Percentiles rank a stretch among this genome's conserved stretches.
These are phyloP conservation scores for Numenius arquata DNA, from an alignment of 2,113 vertebrate species.

Conservation along the genomic window DNA sequence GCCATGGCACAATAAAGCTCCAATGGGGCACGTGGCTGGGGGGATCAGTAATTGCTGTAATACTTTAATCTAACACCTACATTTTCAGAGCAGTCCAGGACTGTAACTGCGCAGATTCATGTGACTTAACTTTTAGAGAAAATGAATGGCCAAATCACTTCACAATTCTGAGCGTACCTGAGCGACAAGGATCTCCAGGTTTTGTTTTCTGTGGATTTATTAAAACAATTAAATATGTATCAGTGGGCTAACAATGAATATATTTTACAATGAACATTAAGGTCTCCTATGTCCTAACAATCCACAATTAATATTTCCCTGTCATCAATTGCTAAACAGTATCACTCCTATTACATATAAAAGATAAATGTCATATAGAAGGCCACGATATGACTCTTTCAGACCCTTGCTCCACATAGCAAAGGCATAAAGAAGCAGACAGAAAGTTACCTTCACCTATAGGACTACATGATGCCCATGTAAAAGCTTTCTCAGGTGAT, in stretches of 20 bases:
- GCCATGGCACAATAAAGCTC: not conserved
- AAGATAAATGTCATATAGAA: not conserved
- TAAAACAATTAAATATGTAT: not conserved
- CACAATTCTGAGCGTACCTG: not conserved
- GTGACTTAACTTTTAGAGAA: not conserved
- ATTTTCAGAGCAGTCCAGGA: not conserved
- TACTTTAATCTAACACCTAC: not conserved
- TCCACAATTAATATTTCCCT: not conserved
- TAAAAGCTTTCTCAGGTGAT: not conserved
- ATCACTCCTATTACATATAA: not conserved
- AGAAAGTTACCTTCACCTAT: not conserved
- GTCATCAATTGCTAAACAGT: not conserved
- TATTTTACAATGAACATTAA: not conserved
- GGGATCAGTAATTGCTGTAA: not conserved
- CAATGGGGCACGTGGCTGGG: fast-evolving
- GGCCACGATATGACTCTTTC: not conserved
- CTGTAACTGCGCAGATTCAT: not conserved
- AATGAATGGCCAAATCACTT: not conserved
- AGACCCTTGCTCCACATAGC: not conserved
- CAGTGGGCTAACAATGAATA: not conserved
- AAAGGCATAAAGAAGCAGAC: not conserved
- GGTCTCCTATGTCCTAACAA: not conserved
- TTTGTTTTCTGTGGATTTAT: not conserved
- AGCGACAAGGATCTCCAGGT: not conserved
- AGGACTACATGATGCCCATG: not conserved